Base-by-base conservation (phyloP, 1,140 invertebrate species). In the Eciton burchellii region DNA sequence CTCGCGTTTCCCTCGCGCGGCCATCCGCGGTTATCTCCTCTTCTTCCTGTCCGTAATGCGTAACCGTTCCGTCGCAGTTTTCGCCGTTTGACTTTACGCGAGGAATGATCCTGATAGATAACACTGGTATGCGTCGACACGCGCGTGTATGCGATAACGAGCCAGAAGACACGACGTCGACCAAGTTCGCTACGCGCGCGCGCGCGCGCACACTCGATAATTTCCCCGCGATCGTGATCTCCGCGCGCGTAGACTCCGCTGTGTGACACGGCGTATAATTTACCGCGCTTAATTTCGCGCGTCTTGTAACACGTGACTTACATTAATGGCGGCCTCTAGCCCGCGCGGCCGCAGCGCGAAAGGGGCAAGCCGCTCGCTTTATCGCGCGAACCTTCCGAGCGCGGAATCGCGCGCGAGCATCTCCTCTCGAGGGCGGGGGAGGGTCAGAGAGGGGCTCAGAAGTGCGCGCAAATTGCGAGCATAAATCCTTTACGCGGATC, bases 231-330 rank as follows among this genome's bases (percentile, higher is more conserved):
- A 70, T 56, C 26, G 8, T n/a, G n/a, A n/a, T n/a, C n/a, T n/a
- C n/a, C 62, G 26, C 70, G 49, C 35, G 49, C 49, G 35, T 14
- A 29, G n/a, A n/a, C n/a, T n/a, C n/a, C 24, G 74, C 66, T 76
- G 24, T 49, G 49, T 63, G 81, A 74, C 59, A 47, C 74, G 57
- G 81, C 63, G 66, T 84, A 84, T 84, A 84, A 84, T 84, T 84
- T 81, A 84, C 66, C 82, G 82, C 43, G 82, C 66, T 84, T 81
- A 84, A 84, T 81, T 81, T 63, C 74, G 74, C 76, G 70, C 76
- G 66, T 84, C 82, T 84, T 84, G 82, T 81, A 84, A 74, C 82
- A 84, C 76, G 82, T 84, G 82, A 84, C 82, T 84, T 84, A 84
- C 82, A 84, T 84, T 84, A 84, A 84, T 84, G 82, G 82, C 82